These are phyloP conservation scores for Peromyscus aztecus DNA, from an alignment of 2,797 vertebrate genomes.

Conservation along the genomic window DNA sequence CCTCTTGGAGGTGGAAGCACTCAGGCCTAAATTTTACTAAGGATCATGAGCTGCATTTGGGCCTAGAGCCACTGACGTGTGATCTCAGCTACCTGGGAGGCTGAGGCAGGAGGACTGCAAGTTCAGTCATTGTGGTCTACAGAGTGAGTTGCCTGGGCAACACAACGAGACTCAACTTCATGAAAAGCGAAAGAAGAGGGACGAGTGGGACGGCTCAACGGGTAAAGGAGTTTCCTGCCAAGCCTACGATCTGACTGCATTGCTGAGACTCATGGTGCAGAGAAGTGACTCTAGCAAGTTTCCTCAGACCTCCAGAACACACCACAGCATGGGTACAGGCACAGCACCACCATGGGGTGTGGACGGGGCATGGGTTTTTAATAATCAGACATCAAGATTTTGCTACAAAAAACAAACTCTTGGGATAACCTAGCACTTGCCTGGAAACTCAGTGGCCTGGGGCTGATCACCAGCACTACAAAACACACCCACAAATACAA, in stretches of 20 bases:
- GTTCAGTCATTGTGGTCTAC: background rate
- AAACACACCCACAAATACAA: background rate
- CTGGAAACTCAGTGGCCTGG: background rate
- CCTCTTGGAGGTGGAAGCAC: constrained; percentile 65
- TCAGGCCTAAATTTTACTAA: constrained; percentile 69
- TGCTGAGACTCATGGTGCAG: too few species aligned
- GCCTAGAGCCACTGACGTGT: background rate
- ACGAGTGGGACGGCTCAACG: too few species aligned
- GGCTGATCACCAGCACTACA: background rate
- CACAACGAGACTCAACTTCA: background rate
- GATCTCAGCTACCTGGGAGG: background rate
- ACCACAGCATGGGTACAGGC: background rate
- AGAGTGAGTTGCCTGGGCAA: background rate
- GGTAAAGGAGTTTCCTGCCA: background rate
- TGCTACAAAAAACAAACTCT: background rate
- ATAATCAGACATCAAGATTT: background rate
- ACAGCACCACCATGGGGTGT: background rate
- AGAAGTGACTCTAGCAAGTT: background rate
- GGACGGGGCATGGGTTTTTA: background rate
- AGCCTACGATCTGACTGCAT: background rate
- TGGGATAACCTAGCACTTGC: background rate
- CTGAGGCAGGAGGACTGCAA: background rate
- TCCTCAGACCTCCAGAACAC: background rate
- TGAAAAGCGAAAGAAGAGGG: background rate
- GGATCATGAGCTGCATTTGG: constrained; percentile 73